Conservation (phyloP, 2,113 vertebrate species). For the Pitta sordida region DNA sequence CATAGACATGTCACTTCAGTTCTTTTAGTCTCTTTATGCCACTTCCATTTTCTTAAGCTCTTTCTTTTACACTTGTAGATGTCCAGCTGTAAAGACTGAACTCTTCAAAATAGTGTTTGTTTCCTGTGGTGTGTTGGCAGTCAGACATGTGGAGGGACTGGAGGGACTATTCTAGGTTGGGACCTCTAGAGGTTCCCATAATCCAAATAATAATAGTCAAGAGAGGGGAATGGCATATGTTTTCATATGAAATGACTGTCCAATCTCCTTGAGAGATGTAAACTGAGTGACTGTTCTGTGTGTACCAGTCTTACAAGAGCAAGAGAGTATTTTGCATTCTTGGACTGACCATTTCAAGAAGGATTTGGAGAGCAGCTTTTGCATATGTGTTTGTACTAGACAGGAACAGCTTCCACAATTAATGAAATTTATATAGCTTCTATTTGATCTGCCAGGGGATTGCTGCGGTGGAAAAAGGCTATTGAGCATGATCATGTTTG, state of each 20-base stretch:
- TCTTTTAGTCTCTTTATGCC: not conserved
- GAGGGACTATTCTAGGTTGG: not conserved
- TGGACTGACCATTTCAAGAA: not conserved
- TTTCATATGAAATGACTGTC: not conserved
- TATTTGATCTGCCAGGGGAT: not conserved
- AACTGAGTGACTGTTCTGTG: not conserved
- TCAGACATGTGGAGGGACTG: not conserved
- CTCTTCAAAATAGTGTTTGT: not conserved
- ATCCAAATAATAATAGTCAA: not conserved
- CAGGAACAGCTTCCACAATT: not conserved
- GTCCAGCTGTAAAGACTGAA: not conserved
- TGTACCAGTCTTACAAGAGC: not conserved
- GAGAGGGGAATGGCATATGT: not conserved
- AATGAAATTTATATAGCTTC: not conserved
- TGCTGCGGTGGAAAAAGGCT: not conserved
- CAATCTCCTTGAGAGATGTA: not conserved
- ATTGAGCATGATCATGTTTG: not conserved
- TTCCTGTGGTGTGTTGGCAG: not conserved
- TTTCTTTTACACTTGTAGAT: not conserved
- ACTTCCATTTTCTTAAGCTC: not conserved
- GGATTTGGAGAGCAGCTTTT: not conserved
- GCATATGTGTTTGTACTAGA: not conserved
- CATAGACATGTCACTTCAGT: not conserved
- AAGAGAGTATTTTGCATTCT: not conserved
- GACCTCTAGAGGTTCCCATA: slow-evolving; percentile 48